Evolutionary conservation across 2,113 vertebrate genomes (phyloP).

Genomic region (Halichoeres trimaculatus): DNA sequence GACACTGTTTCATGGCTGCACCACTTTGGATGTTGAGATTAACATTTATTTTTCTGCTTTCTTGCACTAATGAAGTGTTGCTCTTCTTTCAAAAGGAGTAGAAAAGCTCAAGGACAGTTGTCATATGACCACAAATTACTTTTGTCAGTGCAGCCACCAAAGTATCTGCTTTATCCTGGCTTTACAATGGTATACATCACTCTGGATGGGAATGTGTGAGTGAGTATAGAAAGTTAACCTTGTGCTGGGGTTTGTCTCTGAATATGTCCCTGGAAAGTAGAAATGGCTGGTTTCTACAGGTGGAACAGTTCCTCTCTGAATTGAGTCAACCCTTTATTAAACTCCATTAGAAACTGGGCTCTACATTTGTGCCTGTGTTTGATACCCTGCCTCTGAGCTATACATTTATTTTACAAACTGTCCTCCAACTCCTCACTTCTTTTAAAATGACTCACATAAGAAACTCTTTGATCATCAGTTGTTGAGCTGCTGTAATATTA

Average conservation of each 20-base stretch:
- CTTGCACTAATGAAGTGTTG: slow-evolving; percentile 11
- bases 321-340: not conserved
- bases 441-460: slow-evolving; percentile 16
- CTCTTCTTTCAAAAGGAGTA: not conserved
- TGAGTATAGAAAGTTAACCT: not conserved
- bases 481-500: slow-evolving; percentile 35
- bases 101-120: slow-evolving; percentile 41
- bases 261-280: not conserved
- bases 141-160: too few species aligned
- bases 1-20: too few species aligned
- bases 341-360: not conserved
- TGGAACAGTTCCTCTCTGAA: not conserved
- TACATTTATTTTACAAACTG: not conserved
- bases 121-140: too few species aligned
- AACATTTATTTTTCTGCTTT: not conserved
- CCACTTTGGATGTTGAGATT: not conserved
- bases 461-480: slow-evolving; percentile 27
- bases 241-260: not conserved
- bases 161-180: slow-evolving; percentile 1
- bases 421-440: not conserved
- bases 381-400: not conserved
- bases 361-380: not conserved
- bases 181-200: not conserved
- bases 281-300: not conserved
- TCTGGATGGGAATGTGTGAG: not conserved